Evolutionary conservation across 2,797 vertebrate genomes (phyloP), one percentile per base, ranked within the genome.

Genomic region (Myotis myotis): DNA sequence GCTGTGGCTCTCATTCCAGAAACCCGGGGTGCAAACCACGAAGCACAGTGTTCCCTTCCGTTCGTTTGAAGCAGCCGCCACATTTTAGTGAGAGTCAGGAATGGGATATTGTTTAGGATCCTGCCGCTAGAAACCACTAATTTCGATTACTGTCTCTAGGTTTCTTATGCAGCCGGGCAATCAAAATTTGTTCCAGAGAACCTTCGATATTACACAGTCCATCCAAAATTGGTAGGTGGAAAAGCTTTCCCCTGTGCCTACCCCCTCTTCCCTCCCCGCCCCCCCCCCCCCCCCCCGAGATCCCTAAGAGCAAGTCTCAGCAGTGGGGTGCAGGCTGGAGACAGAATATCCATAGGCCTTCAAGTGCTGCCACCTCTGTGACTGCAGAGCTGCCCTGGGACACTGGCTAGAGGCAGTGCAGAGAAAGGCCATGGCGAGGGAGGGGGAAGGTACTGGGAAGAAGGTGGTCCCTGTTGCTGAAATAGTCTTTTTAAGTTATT

Each of bases 221-320:
- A 87, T 74, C 97, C 97, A 79, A 84, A 97, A 79, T 41, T 97
- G 97, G 97, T 97, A 97, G 55, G 97, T 97, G 53, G 49, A 53
- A 85, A 72, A 51, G 19, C 12, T 25, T 38, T 76, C 13, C 74
- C 60, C 15, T 8, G 44, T 47, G 44, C 44, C 44, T 12, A 47
- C 11, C 25, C 25, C 5, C 25, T 28, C 11, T 25, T 30, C 57
- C 9, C 57, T 0, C 25, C 25, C n/a, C n/a, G n/a, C n/a, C n/a
- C n/a, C n/a, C 0, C 5, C 0, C 25, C 25, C 12, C 57, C 25
- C 12, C 2, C 57, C 2, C 57, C 23, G 44, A 3, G 5, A 62
- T 49, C 33, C 49, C 62, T 36, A 38, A 79, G 38, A 72, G 44
- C 6, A 47, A 38, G 41, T 49, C 92, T 47, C 55, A 82, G 81